A percentile compares a stretch with the other conserved stretches of the same genome.
Conservation (phyloP, 2,888 invertebrate genomes). For the Phyto melanocephala region DNA sequence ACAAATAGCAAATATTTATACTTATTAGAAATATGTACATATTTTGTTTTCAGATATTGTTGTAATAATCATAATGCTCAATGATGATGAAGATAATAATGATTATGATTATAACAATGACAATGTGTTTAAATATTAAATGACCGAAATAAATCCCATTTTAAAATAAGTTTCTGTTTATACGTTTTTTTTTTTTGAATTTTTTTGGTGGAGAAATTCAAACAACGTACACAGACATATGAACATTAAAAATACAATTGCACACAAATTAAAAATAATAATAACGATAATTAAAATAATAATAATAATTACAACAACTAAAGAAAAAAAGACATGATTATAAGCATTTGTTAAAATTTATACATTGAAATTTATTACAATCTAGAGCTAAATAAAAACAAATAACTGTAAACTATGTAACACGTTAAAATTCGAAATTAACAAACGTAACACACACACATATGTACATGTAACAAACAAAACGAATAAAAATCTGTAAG, state of each 20-base stretch:
- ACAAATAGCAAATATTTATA: slow-evolving; percentile 16
- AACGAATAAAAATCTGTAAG: neutral
- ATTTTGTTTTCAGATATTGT: slow-evolving; percentile 2
- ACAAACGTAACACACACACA: slow-evolving; percentile 38
- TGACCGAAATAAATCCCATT: slow-evolving; percentile 46
- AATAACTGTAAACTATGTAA: neutral
- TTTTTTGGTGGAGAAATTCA: slow-evolving; percentile 25
- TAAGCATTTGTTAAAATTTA: slow-evolving; percentile 24
- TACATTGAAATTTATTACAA: slow-evolving; percentile 16
- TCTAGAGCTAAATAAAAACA: neutral
- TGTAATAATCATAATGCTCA: slow-evolving; percentile 17
- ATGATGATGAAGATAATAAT: slow-evolving; percentile 11
- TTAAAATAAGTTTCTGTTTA: slow-evolving; percentile 22
- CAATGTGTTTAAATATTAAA: slow-evolving; percentile 38
- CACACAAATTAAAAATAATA: neutral
- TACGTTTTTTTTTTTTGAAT: neutral
- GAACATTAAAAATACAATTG: slow-evolving; percentile 10
- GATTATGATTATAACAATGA: slow-evolving; percentile 25
- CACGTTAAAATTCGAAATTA: slow-evolving; percentile 25
- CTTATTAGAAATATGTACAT: slow-evolving; percentile 11
- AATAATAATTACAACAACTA: neutral
- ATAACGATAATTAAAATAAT: neutral
- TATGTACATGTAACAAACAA: neutral
- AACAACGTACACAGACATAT: slow-evolving; percentile 21
- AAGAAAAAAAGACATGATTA: neutral